Evolutionary conservation across 2,797 vertebrate genomes (phyloP).

Genomic region (Chiroxiphia lanceolata): DNA sequence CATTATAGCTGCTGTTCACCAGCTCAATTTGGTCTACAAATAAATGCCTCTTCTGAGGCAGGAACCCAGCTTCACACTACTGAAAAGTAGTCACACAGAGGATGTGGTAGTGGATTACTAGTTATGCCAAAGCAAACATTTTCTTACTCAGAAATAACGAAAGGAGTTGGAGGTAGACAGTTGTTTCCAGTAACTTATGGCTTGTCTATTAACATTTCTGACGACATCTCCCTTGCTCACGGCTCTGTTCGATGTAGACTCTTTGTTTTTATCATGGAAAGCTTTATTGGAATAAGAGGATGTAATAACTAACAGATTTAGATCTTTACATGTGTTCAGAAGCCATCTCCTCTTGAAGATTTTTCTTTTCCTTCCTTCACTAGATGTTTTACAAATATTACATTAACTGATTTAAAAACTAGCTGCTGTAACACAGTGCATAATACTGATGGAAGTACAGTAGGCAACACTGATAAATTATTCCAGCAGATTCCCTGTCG

Average conservation of each 20-base stretch:
- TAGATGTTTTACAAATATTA: background rate
- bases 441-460: background rate
- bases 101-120: background rate
- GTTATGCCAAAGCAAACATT: background rate
- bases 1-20: background rate
- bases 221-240: background rate
- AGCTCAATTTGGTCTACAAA: background rate
- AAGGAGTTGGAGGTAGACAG: background rate
- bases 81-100: background rate
- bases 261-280: background rate
- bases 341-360: background rate
- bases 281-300: background rate
- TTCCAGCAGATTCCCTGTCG: background rate
- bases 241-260: background rate
- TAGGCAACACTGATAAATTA: background rate
- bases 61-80: background rate
- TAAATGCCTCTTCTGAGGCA: background rate
- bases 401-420: background rate
- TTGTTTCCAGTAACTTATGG: background rate
- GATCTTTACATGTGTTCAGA: background rate
- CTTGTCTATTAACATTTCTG: background rate
- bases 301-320: background rate
- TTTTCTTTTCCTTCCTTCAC: background rate
- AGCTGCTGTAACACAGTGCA: background rate
- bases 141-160: background rate